Evolutionary conservation across 2,888 invertebrate genomes (phyloP).

Genomic region (Phragmatobia fuliginosa): DNA sequence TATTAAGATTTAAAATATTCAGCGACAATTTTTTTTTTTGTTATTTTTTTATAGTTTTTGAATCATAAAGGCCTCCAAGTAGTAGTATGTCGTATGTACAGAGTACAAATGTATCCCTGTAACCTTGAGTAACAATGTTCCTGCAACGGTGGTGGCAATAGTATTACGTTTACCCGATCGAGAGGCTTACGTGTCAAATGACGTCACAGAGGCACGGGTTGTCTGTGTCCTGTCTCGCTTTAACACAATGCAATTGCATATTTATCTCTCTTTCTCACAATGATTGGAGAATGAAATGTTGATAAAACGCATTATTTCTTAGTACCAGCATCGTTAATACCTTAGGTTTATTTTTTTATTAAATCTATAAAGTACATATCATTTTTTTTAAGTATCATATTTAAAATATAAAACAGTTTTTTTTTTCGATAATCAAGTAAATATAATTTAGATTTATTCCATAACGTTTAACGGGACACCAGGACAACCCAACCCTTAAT

Average conservation of each 20-base stretch:
- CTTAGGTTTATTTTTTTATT: neutral
- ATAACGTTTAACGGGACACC: conserved; percentile 38
- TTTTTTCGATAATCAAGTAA: neutral
- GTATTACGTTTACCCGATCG: conserved; percentile 46
- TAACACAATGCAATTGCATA: neutral
- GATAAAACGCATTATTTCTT: neutral
- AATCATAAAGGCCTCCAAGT: conserved; percentile 72
- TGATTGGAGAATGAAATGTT: neutral
- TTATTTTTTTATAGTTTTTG: conserved; percentile 1
- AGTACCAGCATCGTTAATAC: neutral
- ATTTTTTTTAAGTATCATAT: neutral
- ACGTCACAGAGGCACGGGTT: conserved; percentile 40
- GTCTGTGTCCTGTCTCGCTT: conserved; percentile 27
- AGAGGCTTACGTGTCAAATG: conserved; percentile 57
- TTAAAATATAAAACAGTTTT: neutral
- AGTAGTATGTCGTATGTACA: conserved; percentile 67
- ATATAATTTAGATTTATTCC: neutral
- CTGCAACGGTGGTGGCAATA: conserved; percentile 55
- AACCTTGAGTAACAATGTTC: conserved; percentile 74
- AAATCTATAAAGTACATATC: neutral
- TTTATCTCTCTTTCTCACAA: conserved; percentile 5
- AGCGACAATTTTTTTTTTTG: neutral
- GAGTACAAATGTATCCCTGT: conserved; percentile 71
- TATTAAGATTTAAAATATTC: neutral
- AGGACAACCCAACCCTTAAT: conserved; percentile 40